Evolutionary conservation across 1,140 invertebrate species (phyloP).

Genomic region (Streblospio benedicti): DNA sequence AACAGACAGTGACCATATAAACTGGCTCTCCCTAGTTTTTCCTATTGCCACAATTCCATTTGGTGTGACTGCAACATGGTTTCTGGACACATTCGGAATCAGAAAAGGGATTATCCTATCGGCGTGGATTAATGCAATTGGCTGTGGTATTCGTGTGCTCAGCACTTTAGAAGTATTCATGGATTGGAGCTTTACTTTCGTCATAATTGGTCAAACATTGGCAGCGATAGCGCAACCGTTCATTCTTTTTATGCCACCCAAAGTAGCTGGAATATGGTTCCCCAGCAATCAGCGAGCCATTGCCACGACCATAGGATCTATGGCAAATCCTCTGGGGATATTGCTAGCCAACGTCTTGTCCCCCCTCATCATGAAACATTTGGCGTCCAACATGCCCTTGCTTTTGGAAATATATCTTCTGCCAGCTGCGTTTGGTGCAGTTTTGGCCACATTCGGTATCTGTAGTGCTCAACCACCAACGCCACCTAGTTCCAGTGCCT

Average conservation of each 20-base stretch:
- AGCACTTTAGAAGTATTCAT: constrained; percentile 27
- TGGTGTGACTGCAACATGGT: constrained; percentile 48
- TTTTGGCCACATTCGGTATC: constrained; percentile 39
- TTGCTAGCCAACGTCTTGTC: constrained; percentile 36
- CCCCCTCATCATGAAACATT: constrained; percentile 31
- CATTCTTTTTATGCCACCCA: constrained; percentile 48
- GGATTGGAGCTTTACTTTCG: constrained; percentile 24
- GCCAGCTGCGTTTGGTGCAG: constrained; percentile 20
- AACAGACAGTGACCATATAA: constrained; percentile 37
- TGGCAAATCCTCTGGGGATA: constrained; percentile 43
- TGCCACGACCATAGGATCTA: constrained; percentile 38
- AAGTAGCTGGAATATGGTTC: constrained; percentile 49
- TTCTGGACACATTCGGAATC: constrained; percentile 47
- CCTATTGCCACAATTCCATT: constrained; percentile 46
- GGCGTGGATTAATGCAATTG: constrained; percentile 48
- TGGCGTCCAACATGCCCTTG: constrained; percentile 11
- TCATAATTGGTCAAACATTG: constrained; percentile 41
- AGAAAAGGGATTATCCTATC: constrained; percentile 45
- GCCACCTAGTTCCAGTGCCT: constrained; percentile 42
- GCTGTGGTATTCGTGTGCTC: constrained; percentile 43
- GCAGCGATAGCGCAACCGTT: constrained; percentile 48
- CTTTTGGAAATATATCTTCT: constrained; percentile 35
- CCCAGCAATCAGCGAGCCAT: constrained; percentile 41
- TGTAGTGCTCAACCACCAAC: constrained; percentile 38
- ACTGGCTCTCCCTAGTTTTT: constrained; percentile 48